Base-by-base conservation (phyloP, 53 echinoderm and acorn worm genomes). In the Echinometra lucunter region DNA sequence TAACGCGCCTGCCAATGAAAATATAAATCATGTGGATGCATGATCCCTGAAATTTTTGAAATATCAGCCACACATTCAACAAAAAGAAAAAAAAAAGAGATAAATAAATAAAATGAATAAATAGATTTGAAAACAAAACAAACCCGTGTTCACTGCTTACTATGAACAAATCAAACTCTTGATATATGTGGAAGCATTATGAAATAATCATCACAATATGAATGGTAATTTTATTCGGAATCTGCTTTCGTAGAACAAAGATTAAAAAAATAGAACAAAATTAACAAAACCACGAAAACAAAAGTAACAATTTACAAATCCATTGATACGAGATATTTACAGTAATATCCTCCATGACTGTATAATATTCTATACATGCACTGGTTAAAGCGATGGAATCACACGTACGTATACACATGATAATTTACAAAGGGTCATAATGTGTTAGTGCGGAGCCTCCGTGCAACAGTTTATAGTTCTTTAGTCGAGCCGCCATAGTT, bases 221-320 rank as follows among this genome's bases (percentile, higher is more conserved):
- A 85, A 47, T 85, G 85, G 27, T 82, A 42, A 85, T 85, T 85
- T 85, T 49, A n/a, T 47, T 85, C 85, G 13, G 45, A 85, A 85
- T 81, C 49, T 47, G 49, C 85, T 85, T 85, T 85, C 85, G 49
- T 85, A 47, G 49, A 85, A 85, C 85, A 85, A 85, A 47, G 13
- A 49, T 85, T 47, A 47, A 85, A 85, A 85, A 85, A 85, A 85
- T 47, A 85, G 45, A 85, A 85, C 45, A 47, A 40, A 85, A 85
- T n/a, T 85, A 85, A 47, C 27, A 85, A 85, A 85, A 85, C 27
- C 49, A 85, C 28, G 30, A 85, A 47, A 49, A 47, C 4, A 27
- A 85, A 85, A 49, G n/a, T 13, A 27, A 53, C 23, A 85, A 45
- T 40, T 38, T 28, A 85, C 28, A 49, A 47, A 81, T 81, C 81